Conservation (phyloP, 37 sponge, comb jelly and placozoan species). For the Hormiphora californensis region DNA sequence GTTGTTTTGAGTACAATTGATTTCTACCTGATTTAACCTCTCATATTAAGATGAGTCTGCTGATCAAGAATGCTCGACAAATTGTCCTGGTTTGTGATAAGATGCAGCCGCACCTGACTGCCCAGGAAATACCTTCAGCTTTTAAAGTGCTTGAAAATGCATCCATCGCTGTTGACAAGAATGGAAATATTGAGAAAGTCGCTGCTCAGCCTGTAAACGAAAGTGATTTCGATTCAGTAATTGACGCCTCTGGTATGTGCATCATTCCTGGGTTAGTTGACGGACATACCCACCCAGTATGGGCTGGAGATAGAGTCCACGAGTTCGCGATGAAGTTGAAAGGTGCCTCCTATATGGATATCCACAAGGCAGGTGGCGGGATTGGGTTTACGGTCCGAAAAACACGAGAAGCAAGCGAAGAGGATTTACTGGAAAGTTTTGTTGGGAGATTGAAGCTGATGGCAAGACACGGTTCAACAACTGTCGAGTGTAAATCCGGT, state of each 20-base stretch:
- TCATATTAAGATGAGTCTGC: slow-evolving; percentile 4
- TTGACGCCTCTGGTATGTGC: slow-evolving; percentile 72
- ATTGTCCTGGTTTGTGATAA: slow-evolving; percentile 8
- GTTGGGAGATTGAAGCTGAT: slow-evolving; percentile 61
- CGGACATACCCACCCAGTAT: slow-evolving; percentile 97
- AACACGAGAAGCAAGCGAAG: slow-evolving; percentile 63
- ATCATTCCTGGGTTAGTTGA: slow-evolving; percentile 94
- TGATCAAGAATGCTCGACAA: slow-evolving; percentile 26
- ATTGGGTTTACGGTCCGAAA: slow-evolving; percentile 84
- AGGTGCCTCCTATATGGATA: slow-evolving; percentile 96
- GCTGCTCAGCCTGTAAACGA: slow-evolving; percentile 38
- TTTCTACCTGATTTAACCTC: too few species aligned
- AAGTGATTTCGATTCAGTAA: slow-evolving; percentile 56
- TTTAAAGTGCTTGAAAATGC: background rate
- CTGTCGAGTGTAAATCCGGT: slow-evolving; percentile 94
- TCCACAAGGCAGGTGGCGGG: slow-evolving; percentile 89
- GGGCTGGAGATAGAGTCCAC: slow-evolving; percentile 97
- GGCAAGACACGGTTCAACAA: slow-evolving; percentile 80
- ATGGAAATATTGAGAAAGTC: slow-evolving; percentile 67
- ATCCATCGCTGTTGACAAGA: slow-evolving; percentile 67
- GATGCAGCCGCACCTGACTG: background rate
- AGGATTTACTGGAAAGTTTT: slow-evolving; percentile 65
- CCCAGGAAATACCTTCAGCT: background rate
- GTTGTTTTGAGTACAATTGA: too few species aligned
- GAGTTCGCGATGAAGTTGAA: slow-evolving; percentile 95